Evolutionary conservation across 2,113 vertebrate genomes (phyloP).

Genomic region (Neotoma lepida): DNA sequence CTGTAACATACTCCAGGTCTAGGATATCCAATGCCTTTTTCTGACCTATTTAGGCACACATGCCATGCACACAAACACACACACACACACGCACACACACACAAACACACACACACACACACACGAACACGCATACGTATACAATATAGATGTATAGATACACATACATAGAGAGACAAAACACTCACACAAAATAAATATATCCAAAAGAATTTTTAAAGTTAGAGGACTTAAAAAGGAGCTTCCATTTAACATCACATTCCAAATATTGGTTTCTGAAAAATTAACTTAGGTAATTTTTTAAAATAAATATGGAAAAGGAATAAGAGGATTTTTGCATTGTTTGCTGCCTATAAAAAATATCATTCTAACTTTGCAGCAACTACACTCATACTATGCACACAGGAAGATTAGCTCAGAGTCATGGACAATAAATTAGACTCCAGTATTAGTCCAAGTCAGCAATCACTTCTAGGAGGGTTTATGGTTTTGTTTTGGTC

Average conservation of each 20-base stretch:
- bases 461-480: not conserved
- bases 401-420: not conserved
- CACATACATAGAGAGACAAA: too few species aligned
- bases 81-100: not conserved
- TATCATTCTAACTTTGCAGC: not conserved
- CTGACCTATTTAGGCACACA: not conserved
- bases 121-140: too few species aligned
- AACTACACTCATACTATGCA: not conserved
- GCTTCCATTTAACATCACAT: not conserved
- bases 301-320: not conserved
- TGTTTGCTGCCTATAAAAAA: not conserved
- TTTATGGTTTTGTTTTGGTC: not conserved
- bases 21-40: not conserved
- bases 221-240: not conserved
- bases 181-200: not conserved
- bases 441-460: not conserved
- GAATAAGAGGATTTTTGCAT: not conserved
- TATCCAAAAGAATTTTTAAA: not conserved
- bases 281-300: not conserved
- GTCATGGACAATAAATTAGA: accelerated
- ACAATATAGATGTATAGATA: too few species aligned
- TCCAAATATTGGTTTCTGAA: not conserved
- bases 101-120: not conserved
- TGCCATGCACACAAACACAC: not conserved
- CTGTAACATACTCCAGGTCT: not conserved